Base-by-base conservation (phyloP, 2,797 vertebrate species). In the Chelonia mydas region DNA sequence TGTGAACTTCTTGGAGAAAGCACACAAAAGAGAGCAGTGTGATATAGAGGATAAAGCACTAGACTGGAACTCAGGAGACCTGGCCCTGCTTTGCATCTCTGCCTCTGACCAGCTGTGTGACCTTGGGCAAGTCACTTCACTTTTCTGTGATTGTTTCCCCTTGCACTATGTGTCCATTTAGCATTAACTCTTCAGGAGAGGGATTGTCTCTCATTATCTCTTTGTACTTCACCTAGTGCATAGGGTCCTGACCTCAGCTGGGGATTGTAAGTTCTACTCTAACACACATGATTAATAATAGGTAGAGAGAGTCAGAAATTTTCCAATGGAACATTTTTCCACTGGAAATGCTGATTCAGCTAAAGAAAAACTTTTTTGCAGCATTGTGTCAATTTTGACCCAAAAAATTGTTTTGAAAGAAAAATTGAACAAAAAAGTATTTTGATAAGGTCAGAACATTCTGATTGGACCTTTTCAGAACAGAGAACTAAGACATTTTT, bases 361-460 rank as follows among this genome's bases (percentile, higher is more conserved):
- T 1, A 10, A 17, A 49, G 1, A 1, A 80, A 17, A 2, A 74
- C 31, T n/a, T 65, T 88, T 83, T 79, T 89, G 5, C 31, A 89
- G 21, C 1, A 78, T 91, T 3, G 0, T 77, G 2, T 4, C 27
- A 2, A 53, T 91, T 93, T 47, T 85, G 90, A 65, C 1, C 21
- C 54, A 7, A 11, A 87, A 54, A 25, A 15, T 12, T 5, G 17
- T 77, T 77, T 84, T 84, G 1, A 90, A 85, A 57, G 37, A 27
- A 0, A 61, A 1, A 0, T 54, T 6, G 68, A 37, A 15, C 11
- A 21, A 0, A 68, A 65, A 25, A 2, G 10, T 11, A 41, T 23
- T 41, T 41, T 72, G n/a, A 41, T 72, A 23, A 41, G 10, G 65
- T 72, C 2, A 11, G 19, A 41, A 23, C 37, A 72, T 72, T 72